Percentiles rank a stretch among this genome's conserved stretches.
Evolutionary conservation across 92 coral and sea anemone species (phyloP).

Genomic region (Parazoanthus swiftii): DNA sequence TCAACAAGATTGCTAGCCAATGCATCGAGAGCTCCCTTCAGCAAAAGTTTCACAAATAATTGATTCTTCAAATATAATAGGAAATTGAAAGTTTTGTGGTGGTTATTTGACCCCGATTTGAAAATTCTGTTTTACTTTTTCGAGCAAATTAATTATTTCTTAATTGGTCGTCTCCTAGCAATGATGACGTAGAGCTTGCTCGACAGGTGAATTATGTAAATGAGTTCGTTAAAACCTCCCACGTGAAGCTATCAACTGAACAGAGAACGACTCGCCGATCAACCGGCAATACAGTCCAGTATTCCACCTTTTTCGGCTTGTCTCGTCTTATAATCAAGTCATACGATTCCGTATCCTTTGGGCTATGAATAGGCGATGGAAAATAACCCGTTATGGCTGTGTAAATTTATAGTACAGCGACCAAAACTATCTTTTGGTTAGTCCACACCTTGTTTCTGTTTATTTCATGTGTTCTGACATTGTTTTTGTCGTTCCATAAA

Average conservation of each 20-base stretch:
- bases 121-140: neutral
- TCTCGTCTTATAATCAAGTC: neutral
- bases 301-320: neutral
- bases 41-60: too few species aligned
- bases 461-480: neutral
- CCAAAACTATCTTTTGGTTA: constrained; percentile 74
- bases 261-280: neutral
- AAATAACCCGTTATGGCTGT: constrained; percentile 43
- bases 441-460: constrained; percentile 27
- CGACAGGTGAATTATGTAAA: constrained; percentile 42
- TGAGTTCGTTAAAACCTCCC: neutral
- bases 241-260: constrained; percentile 15
- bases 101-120: neutral
- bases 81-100: neutral
- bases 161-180: constrained; percentile 20
- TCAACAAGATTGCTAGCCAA: neutral
- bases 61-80: neutral
- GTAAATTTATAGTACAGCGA: constrained; percentile 60
- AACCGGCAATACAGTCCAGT: neutral
- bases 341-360: neutral
- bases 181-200: constrained; percentile 3
- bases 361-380: constrained; percentile 20
- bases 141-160: neutral
- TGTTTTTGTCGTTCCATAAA: neutral
- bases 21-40: neutral